Conservation (phyloP, 2,113 vertebrate species). For the Hystrix cristata region DNA sequence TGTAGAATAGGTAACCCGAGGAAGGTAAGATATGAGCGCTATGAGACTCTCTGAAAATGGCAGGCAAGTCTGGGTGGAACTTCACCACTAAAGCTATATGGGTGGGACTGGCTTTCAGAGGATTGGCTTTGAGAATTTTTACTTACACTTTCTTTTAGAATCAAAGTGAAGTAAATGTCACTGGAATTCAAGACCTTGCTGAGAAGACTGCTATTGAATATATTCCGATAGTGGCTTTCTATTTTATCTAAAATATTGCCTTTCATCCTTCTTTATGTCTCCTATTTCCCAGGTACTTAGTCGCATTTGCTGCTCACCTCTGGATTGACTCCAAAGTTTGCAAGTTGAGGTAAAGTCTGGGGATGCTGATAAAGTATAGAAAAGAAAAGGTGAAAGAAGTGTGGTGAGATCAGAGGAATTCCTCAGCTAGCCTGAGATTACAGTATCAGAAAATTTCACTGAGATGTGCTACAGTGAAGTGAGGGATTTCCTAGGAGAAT, state of each 20-base stretch:
- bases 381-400: neutral
- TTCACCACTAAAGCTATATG: too few species aligned
- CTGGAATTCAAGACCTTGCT: conserved; percentile 61
- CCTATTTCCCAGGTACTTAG: conserved; percentile 50
- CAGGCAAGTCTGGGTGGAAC: neutral
- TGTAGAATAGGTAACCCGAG: neutral
- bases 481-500: neutral
- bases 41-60: neutral
- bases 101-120: neutral
- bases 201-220: conserved; percentile 34
- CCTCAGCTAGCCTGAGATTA: neutral
- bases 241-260: conserved; percentile 71
- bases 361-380: conserved; percentile 32
- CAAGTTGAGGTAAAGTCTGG: neutral
- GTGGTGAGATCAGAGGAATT: neutral
- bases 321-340: conserved; percentile 44
- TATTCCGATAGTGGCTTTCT: conserved; percentile 63
- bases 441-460: neutral
- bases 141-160: conserved; percentile 51
- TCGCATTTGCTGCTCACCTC: conserved; percentile 36
- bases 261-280: conserved; percentile 46
- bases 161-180: conserved; percentile 21
- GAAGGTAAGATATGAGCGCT: neutral
- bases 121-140: conserved; percentile 38
- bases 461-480: neutral